These are phyloP conservation scores for Belgica antarctica DNA, from an alignment of 2,888 invertebrate species.

Conservation along the genomic window DNA sequence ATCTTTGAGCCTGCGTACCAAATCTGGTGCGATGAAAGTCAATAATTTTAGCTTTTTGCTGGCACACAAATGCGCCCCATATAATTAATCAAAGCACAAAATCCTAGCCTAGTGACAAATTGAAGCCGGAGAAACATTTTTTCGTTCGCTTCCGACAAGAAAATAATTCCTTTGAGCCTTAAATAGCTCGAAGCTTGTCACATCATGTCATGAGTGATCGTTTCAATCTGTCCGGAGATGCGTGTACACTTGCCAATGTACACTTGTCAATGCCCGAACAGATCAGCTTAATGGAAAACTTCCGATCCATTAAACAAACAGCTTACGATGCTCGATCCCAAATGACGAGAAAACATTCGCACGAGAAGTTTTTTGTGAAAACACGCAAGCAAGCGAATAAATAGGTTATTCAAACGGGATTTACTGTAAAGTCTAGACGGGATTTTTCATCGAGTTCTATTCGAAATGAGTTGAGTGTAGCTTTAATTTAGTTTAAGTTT, in stretches of 20 bases:
- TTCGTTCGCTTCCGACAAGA: no score
- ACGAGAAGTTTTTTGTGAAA: not conserved
- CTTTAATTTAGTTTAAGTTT: no score
- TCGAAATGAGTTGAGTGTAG: not conserved
- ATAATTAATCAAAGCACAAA: slow-evolving; percentile 4
- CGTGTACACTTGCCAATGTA: no score
- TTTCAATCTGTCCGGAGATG: not conserved
- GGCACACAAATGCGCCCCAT: not conserved
- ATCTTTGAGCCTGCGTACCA: not conserved
- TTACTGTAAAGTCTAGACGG: not conserved
- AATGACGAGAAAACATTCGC: not conserved
- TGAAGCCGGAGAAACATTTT: not conserved
- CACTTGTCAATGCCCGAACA: no score
- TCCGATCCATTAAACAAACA: not conserved
- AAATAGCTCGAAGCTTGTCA: no score
- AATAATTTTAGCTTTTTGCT: not conserved
- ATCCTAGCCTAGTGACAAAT: not conserved
- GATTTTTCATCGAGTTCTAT: not conserved
- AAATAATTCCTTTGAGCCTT: no score
- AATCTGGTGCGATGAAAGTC: slow-evolving; percentile 2
- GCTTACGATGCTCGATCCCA: not conserved
- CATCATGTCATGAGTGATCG: not conserved
- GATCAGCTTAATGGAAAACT: not conserved
- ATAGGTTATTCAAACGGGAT: not conserved
- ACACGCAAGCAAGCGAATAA: no score